Evolutionary conservation across 2,113 vertebrate genomes (phyloP), one percentile per base, ranked within the genome.

Genomic region (Struthio camelus): DNA sequence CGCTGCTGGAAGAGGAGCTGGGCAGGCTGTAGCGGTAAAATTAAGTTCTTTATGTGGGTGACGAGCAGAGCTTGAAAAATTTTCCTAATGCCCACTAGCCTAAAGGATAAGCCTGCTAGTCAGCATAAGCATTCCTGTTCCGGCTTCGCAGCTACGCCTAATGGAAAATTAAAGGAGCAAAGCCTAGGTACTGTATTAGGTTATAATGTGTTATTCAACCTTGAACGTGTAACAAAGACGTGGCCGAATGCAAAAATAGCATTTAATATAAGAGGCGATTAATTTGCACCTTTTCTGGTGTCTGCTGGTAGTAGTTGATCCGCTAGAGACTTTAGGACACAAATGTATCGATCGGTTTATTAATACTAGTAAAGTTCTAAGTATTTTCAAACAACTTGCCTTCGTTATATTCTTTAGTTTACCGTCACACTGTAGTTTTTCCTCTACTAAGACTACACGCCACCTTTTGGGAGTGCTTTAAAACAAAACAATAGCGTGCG

Each of bases 21-120:
- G 30, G 40, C 0, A 0, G 36, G 1, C 53, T 40, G 46, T 58
- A 53, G 62, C 53, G 7, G 14, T 32, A 24, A 44, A 2, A 0
- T 79, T 30, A 14, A 40, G 18, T 40, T 76, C 32, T 82, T 72
- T 62, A 34, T 14, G 6, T 53, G 24, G 15, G 30, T 38, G 36
- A 53, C 4, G 14, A 85, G 51, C 34, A 0, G 0, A 81, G 56
- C 48, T 89, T 71, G n/a, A 44, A 61, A 76, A 71, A 84, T 67
- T 36, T 66, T 27, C 77, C 77, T 69, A 44, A 40, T 69, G 81
- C 53, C 77, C 56, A 30, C 80, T 93, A 71, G 65, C 69, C 59
- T 59, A 67, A 85, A 83, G 77, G 56, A 89, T 85, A 81, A 82
- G 85, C 34, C 58, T 73, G 65, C 58, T 64, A 6, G 69, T 69